Percentiles rank a stretch among this genome's conserved stretches.
Conservation (phyloP, 2,113 vertebrate genomes). For the Limanda limanda region DNA sequence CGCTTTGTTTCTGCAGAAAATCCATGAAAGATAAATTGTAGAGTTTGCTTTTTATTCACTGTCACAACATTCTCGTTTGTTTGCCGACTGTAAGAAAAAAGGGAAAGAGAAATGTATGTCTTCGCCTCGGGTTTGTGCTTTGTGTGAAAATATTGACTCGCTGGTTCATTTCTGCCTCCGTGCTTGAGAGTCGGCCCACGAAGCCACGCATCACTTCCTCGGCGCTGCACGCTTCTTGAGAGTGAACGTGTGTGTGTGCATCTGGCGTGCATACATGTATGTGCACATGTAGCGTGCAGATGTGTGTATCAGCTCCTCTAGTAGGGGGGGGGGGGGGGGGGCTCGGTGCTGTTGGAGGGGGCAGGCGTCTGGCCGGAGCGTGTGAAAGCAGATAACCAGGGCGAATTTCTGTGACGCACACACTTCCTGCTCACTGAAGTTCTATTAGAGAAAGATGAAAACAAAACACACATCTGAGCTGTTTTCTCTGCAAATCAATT, state of each 20-base stretch:
- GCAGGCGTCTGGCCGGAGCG: slow-evolving; percentile 65
- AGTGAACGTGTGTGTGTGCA: slow-evolving; percentile 11
- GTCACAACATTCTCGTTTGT: slow-evolving; percentile 13
- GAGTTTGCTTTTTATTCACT: slow-evolving; percentile 1
- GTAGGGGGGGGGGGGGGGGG: slow-evolving; percentile 37
- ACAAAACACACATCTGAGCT: slow-evolving; percentile 71
- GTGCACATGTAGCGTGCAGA: neutral
- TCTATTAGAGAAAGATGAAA: slow-evolving; percentile 66
- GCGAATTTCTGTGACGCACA: slow-evolving; percentile 70
- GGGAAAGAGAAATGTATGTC: neutral
- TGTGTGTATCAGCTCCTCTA: slow-evolving; percentile 3
- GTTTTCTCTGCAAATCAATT: slow-evolving; percentile 74
- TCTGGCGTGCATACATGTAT: neutral
- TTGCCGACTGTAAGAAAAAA: neutral
- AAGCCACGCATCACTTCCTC: neutral
- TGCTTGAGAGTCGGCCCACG: neutral
- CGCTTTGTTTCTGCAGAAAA: neutral
- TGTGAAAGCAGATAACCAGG: slow-evolving; percentile 79
- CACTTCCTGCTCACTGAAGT: slow-evolving; percentile 77
- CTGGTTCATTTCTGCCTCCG: slow-evolving; percentile 16
- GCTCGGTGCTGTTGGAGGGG: slow-evolving; percentile 55
- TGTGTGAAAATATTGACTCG: slow-evolving; percentile 26
- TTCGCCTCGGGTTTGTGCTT: slow-evolving; percentile 4
- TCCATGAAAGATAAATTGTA: neutral
- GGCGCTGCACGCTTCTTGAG: slow-evolving; percentile 3